A percentile compares a stretch with the other conserved stretches of the same genome.
These are phyloP conservation scores for Nymphalis c-album DNA, from an alignment of 2,888 invertebrate species.

Conservation along the genomic window DNA sequence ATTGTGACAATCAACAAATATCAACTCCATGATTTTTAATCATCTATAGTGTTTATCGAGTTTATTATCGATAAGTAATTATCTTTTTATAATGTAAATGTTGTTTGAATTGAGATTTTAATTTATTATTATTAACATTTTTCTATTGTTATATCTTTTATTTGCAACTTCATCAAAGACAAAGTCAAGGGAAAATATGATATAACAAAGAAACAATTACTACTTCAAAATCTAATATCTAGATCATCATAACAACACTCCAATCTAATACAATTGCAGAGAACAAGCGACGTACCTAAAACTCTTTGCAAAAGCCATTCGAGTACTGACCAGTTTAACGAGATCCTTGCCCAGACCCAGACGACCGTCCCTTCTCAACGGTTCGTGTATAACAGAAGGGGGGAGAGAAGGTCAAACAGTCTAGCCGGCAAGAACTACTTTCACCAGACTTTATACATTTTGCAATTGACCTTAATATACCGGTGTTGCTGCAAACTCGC, in stretches of 20 bases:
- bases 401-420: conserved; percentile 33
- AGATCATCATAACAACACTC: not conserved
- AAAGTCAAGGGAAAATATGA: no score
- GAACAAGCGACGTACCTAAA: conserved; percentile 28
- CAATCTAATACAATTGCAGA: conserved; percentile 31
- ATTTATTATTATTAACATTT: no score
- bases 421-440: conserved; percentile 45
- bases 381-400: conserved; percentile 13
- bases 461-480: conserved; percentile 51
- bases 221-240: not conserved
- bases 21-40: no score
- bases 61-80: no score
- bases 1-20: no score
- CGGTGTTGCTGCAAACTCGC: conserved; percentile 43
- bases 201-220: not conserved
- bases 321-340: conserved; percentile 19
- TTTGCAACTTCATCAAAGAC: no score
- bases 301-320: conserved; percentile 28
- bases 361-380: conserved; percentile 10
- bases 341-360: conserved; percentile 19
- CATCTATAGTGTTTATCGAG: no score
- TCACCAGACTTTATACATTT: conserved; percentile 48
- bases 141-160: no score
- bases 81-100: no score
- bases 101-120: no score